Base-by-base conservation (phyloP, 2,113 vertebrate species). In the Scopus umbretta region DNA sequence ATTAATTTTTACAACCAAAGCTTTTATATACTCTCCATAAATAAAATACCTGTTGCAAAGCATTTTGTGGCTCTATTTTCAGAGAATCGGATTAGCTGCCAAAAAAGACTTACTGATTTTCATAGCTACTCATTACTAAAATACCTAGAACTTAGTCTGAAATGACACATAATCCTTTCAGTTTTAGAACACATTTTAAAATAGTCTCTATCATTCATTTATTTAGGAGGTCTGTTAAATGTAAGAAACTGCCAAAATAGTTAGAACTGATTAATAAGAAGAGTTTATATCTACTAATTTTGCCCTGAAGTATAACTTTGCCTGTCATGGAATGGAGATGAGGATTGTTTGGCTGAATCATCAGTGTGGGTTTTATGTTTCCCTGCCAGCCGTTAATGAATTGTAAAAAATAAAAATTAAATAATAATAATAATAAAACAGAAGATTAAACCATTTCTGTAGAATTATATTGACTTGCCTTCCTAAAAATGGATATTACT, bases 401-500 rank as follows among this genome's bases (percentile, higher is more conserved):
- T 96, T 91, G 42, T 88, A 97, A 97, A 96, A 88, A 97, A 67
- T 49, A 59, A 94, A 95, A 95, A 93, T 82, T 73, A 85, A 96
- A 95, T 85, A 97, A 92, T 92, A 95, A 92, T 92, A 95, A 94
- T 93, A 96, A 90, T 87, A 92, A 96, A 92, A 10, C 25, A 73
- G 62, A 81, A 96, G 84, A 98, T 97, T 96, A 96, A 97, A 97
- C 63, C 36, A 86, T 43, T 96, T 96, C 81, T 66, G 91, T 85
- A 94, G 88, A 95, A 96, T 97, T 97, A 92, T 92, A 96, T 96
- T 96, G 80, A 96, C 88, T 97, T 95, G 65, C 90, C 92, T 96
- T 88, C 97, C 91, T 97, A 96, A 98, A 98, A 97, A 97, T 96
- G 96, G 97, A 61, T 98, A 96, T 96, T 94, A 92, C 95, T 95